Conservation (phyloP, 2,113 vertebrate species). For the Hemiscyllium ocellatum region DNA sequence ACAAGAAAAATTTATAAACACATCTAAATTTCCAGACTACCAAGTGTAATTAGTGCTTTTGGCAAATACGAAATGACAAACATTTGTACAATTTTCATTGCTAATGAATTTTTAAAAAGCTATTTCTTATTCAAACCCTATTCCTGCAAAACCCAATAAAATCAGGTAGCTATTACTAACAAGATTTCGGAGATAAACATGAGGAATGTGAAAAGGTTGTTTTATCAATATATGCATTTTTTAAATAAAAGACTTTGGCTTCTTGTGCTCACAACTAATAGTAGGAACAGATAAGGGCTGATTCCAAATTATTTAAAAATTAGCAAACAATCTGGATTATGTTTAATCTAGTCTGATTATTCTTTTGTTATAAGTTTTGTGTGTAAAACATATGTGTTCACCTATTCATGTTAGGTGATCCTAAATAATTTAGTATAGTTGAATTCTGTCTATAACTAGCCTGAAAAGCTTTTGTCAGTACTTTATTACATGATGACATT, state of each 20-base stretch:
- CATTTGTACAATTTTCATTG: background rate
- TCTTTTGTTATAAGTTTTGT: background rate
- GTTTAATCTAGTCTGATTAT: background rate
- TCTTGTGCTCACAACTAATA: background rate
- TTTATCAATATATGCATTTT: background rate
- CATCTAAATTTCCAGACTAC: background rate
- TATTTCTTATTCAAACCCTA: background rate
- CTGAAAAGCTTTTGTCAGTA: background rate
- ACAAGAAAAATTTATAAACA: slow-evolving; percentile 28
- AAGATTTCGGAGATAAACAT: background rate
- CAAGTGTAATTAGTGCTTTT: background rate
- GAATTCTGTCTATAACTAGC: background rate
- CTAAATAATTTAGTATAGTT: background rate
- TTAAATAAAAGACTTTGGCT: background rate
- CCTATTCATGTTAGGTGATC: background rate
- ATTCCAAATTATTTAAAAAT: background rate
- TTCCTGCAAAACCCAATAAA: background rate
- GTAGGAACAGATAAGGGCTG: background rate
- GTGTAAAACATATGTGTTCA: background rate
- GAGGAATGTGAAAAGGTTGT: background rate
- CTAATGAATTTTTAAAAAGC: background rate
- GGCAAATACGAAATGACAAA: background rate
- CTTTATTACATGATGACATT: background rate
- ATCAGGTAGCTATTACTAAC: slow-evolving; percentile 2
- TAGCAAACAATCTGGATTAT: slow-evolving; percentile 1